Evolutionary conservation across 2,113 vertebrate species (phyloP), one percentile per base, ranked within the genome.

Genomic region (Pygoscelis adeliae): DNA sequence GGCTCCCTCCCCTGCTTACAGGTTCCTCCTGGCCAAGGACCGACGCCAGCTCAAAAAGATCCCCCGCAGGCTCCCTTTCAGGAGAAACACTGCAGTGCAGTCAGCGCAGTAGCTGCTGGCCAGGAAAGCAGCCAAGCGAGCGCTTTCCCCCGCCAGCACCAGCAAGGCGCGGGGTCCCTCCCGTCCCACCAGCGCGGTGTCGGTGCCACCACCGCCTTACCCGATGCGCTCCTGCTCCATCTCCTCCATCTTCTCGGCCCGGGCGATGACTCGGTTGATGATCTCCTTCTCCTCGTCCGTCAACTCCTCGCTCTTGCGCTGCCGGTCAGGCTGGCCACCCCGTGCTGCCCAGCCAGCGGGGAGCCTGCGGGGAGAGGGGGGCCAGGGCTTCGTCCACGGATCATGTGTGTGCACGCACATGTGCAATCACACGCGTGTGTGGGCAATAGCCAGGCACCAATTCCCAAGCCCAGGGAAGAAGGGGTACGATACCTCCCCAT

Each of bases 211-310:
- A 2, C 5, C 4, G 8, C 65, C 98, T 98, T 95, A 99, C 99
- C 98, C 98, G 1, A 99, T 99, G 49, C 99, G 98, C 88, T 99
- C 98, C 95, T 99, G 99, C 97, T 99, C 99, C 98, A 98, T 98
- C 90, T 97, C 98, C 94, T 99, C 99, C 98, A 99, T 99, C 94
- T 98, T 98, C 98, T 99, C 98, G 0, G 99, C 99, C 1, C 99
- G 98, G 20, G 99, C 99, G 5, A 99, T 99, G 30, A 99, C 99
- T 1, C 98, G 61, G 98, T 99, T 99, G 98, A 99, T 99, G 88
- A 99, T 99, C 95, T 99, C 99, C 98, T 99, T 99, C 97, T 99
- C 99, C 96, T 99, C 99, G 3, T 99, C 99, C 0, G 99, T 99
- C 98, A 99, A 99, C 93, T 99, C 99, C 76, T 98, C 99, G 12